Evolutionary conservation across 1,140 invertebrate genomes (phyloP).

Genomic region (Brachystomella parvula): DNA sequence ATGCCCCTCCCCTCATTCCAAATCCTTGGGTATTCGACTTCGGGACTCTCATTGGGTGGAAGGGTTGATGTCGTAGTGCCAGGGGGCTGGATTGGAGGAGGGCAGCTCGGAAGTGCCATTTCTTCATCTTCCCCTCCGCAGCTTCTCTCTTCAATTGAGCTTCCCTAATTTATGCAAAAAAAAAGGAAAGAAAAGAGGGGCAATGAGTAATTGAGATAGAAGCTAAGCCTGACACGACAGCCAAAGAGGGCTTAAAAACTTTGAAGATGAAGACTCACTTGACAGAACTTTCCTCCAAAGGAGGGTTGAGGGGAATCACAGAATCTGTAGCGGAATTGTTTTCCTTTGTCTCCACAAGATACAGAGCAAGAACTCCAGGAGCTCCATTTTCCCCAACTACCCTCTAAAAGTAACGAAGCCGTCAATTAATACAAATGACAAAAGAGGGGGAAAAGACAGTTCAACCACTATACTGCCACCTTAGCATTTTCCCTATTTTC

Average conservation of each 20-base stretch:
- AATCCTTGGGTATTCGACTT: neutral
- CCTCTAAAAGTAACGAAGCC: slow-evolving; percentile 40
- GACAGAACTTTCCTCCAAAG: slow-evolving; percentile 74
- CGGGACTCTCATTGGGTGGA: neutral
- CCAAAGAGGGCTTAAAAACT: neutral
- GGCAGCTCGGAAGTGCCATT: slow-evolving; percentile 14
- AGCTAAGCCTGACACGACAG: neutral
- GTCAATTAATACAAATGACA: slow-evolving; percentile 4
- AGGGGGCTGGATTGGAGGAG: neutral
- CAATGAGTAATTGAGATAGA: slow-evolving; percentile 7
- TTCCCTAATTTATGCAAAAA: slow-evolving; percentile 27
- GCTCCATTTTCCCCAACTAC: slow-evolving; percentile 73
- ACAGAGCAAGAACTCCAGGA: slow-evolving; percentile 71
- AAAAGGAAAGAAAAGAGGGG: neutral
- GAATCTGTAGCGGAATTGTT: slow-evolving; percentile 66
- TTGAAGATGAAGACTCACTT: slow-evolving; percentile 48
- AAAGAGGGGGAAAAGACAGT: neutral
- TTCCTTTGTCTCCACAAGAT: slow-evolving; percentile 62
- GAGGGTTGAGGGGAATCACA: slow-evolving; percentile 73
- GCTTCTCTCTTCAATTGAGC: slow-evolving; percentile 28
- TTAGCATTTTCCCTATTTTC: no score
- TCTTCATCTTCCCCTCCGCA: slow-evolving; percentile 14
- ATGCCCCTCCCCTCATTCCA: neutral
- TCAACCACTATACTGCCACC: neutral
- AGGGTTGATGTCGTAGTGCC: neutral